Base-by-base conservation (phyloP, 2,797 vertebrate species). In the Danio kyathit region DNA sequence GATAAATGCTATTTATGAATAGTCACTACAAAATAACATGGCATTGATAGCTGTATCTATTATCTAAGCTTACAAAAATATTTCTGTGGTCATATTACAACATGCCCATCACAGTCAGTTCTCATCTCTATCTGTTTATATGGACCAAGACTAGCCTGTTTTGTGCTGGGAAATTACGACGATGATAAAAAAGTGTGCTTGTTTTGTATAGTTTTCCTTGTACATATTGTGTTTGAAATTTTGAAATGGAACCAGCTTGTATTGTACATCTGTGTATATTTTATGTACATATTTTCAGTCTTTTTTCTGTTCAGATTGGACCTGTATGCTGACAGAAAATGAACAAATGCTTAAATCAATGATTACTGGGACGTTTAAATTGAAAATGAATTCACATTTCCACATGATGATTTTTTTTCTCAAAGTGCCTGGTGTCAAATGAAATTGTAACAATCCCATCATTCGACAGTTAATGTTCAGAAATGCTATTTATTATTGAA, bases 161-260 rank as follows among this genome's bases (percentile, higher is more conserved):
- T 46, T 19, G 6, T 46, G 4, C 38, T 70, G 10, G 16, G 40
- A 29, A 7, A 57, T 29, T 44, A 54, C 9, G 41, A 41, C 16
- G 12, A 52, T 11, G 6, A 66, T 76, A 40, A 46, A 14, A 7
- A 41, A 43, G 13, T 57, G 41, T 57, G 19, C 10, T 48, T 65
- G 48, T 76, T 46, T 66, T 76, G 75, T 69, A 69, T 59, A 59
- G 64, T 6, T 6, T 38, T 59, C 17, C 6, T 49, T 59, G 75
- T 77, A 59, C 13, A 77, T 63, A 38, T 61, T 61, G 29, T 43
- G 10, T 61, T 40, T 70, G 9, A 72, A 72, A 73, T 44, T n/a
- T 17, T 66, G 41, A 64, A 61, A 40, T n/a, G 66, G 8, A 52
- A 52, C 8, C 13, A 17, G 40, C 16, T 8, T 74, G 60, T 52